Base-by-base conservation (phyloP, 1,140 invertebrate genomes). In the Procambarus clarkii region DNA sequence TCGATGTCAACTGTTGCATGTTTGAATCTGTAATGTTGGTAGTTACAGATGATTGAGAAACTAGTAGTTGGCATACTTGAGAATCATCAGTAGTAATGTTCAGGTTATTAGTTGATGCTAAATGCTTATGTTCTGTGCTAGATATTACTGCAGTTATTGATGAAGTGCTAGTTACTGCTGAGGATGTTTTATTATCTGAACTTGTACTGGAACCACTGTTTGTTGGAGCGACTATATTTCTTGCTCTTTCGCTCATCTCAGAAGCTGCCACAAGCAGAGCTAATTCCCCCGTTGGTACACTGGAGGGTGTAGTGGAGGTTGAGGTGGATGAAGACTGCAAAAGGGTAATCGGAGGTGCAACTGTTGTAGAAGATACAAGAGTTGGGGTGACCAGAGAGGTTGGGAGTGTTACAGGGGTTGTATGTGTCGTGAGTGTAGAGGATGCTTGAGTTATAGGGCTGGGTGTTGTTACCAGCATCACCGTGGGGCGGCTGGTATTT, bases 181-280 rank as follows among this genome's bases (percentile, higher is more conserved):
- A 50, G 48, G 77, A 50, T 44, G 54, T 69, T 11, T n/a, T 88
- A 15, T 50, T 54, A 9, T 45, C 13, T 9, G 15, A 15, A 8
- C 34, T 76, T 74, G 48, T 76, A 76, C 50, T 86, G 18, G 71
- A 50, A 21, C 24, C 48, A 81, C 54, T 81, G 11, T 74, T 11
- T 54, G 83, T 46, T 24, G 88, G 82, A 5, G 82, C 69, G 21
- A 58, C 24, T 45, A 76, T 64, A 46, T 85, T 69, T n/a, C 54
- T 54, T n/a, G 82, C 88, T n/a, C 88, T 78, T 60, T 91, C 88
- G 46, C 88, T 91, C 82, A 91, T 91, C 46, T 91, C 88, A n/a
- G 88, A 91, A 15, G 88, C 88, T 69, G 88, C 88, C 9, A 91
- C 88, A 11, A 91, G 24, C 13, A 91, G 9, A 54, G 81, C 88